Base-by-base conservation (phyloP, 2,113 vertebrate genomes). In the Rhinolophus ferrumequinum region DNA sequence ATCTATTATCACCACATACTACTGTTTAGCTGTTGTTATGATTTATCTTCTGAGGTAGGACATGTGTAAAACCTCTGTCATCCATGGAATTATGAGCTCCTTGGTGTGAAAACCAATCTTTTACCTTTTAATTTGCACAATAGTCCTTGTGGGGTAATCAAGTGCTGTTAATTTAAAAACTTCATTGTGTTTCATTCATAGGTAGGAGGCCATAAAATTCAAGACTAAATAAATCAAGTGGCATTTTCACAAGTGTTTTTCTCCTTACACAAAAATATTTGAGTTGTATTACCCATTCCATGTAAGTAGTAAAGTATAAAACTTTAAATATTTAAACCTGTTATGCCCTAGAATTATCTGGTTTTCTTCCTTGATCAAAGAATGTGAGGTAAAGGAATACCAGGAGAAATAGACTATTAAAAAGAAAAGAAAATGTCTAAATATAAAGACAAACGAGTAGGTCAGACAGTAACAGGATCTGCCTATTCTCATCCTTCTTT, bases 341-440 rank as follows among this genome's bases (percentile, higher is more conserved):
- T 21, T 12, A 58, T 60, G 73, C 86, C 6, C 35, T 67, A 92
- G 35, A 96, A 90, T 95, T 87, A 70, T 28, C n/a, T 92, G 6
- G 5, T 92, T 96, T 82, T 92, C 30, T 80, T 87, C 64, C 24
- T 80, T 88, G 54, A 44, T 97, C 83, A 93, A 91, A 97, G 30
- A 90, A 93, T n/a, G 11, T 8, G 3, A 90, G 18, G 69, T 47
- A 88, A 95, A 95, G 21, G 3, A 84, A 84, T 96, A 88, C 76
- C 56, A 62, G 81, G 90, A 80, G 86, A 96, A 88, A 96, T 85
- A 93, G 81, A 79, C 38, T 69, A 41, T 92, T 24, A 44, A 96
- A 96, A 44, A 44, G 41, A 44, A 44, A 44, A 96, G 67, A 75
- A 83, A 73, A 41, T 12, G 13, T 93, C 60, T 93, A 93, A 95